A percentile compares a stretch with the other conserved stretches of the same genome.
These are phyloP conservation scores for Drosophila acutilabella DNA, from an alignment of 2,888 invertebrate species.

Conservation along the genomic window DNA sequence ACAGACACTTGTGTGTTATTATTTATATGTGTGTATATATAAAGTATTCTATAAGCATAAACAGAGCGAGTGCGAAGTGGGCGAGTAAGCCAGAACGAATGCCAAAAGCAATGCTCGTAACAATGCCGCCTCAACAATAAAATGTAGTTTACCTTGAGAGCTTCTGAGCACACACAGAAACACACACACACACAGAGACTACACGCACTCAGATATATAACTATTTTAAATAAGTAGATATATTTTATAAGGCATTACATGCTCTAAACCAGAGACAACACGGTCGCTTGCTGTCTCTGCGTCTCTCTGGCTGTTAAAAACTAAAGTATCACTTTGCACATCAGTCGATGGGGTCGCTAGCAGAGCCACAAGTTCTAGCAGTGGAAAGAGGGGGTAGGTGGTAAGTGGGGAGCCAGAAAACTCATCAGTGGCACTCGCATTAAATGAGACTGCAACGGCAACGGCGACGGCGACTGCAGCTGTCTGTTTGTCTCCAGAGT, in stretches of 20 bases:
- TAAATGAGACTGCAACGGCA: conserved; percentile 17
- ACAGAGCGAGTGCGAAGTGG: conserved; percentile 52
- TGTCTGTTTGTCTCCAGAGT: conserved; percentile 64
- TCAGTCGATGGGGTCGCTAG: conserved; percentile 35
- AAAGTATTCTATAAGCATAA: conserved; percentile 23
- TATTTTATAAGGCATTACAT: conserved; percentile 77
- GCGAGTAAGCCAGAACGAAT: conserved; percentile 76
- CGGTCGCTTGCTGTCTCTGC: conserved; percentile 1
- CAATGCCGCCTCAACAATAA: conserved; percentile 77
- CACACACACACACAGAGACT: conserved; percentile 22
- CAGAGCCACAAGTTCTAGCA: not conserved
- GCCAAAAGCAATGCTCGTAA: conserved; percentile 76
- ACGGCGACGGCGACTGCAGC: conserved; percentile 9
- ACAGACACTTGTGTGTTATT: not conserved
- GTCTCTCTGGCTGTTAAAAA: conserved; percentile 31
- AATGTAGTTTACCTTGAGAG: conserved; percentile 81
- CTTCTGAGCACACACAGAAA: conserved; percentile 53
- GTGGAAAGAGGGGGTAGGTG: not conserved
- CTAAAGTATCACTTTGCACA: conserved; percentile 64
- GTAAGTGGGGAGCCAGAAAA: conserved; percentile 25
- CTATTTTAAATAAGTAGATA: conserved; percentile 76
- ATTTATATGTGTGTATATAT: conserved; percentile 22
- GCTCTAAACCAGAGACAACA: conserved; percentile 39
- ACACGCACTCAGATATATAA: conserved; percentile 42
- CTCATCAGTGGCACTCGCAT: conserved; percentile 67